These are phyloP conservation scores for Cichlasoma orientale DNA, from an alignment of 2,797 vertebrate species.

Conservation along the genomic window DNA sequence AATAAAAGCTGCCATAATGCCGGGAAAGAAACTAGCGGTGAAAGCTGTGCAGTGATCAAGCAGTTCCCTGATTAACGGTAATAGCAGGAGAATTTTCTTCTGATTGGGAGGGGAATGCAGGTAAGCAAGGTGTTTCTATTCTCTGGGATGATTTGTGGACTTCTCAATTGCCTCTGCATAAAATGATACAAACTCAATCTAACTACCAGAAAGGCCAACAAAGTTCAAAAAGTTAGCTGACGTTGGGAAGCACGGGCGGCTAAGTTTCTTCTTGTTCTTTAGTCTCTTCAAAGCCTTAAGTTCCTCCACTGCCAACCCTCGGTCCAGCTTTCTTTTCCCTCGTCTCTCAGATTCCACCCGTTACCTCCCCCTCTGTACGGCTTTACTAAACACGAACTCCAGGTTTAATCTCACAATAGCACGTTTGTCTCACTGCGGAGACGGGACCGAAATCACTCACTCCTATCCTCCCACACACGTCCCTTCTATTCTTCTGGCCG, in stretches of 20 bases:
- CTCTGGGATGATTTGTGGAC: constrained; percentile 49
- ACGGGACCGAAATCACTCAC: constrained; percentile 86
- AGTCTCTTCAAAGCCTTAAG: constrained; percentile 2
- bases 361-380: constrained; percentile 10
- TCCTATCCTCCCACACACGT: constrained; percentile 72
- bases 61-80: constrained; percentile 55
- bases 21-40: constrained; percentile 46
- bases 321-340: constrained; percentile 15
- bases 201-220: constrained; percentile 27
- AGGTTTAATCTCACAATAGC: constrained; percentile 86
- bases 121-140: constrained; percentile 36
- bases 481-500: constrained; percentile 76
- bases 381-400: constrained; percentile 66
- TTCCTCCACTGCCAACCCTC: background rate
- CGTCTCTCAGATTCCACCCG: constrained; percentile 13
- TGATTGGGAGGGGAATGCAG: constrained; percentile 35
- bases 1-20: constrained; percentile 63
- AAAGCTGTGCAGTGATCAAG: constrained; percentile 44
- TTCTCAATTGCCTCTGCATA: constrained; percentile 21
- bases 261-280: constrained; percentile 1
- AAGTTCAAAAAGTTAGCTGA: constrained; percentile 17
- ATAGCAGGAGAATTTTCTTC: constrained; percentile 50
- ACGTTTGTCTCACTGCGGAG: constrained; percentile 83
- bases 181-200: constrained; percentile 36
- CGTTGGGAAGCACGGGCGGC: background rate